phyloP scores from a whole-genome alignment of 2,113 vertebrate genomes.

The Telmatochromis sp. region DNA sequence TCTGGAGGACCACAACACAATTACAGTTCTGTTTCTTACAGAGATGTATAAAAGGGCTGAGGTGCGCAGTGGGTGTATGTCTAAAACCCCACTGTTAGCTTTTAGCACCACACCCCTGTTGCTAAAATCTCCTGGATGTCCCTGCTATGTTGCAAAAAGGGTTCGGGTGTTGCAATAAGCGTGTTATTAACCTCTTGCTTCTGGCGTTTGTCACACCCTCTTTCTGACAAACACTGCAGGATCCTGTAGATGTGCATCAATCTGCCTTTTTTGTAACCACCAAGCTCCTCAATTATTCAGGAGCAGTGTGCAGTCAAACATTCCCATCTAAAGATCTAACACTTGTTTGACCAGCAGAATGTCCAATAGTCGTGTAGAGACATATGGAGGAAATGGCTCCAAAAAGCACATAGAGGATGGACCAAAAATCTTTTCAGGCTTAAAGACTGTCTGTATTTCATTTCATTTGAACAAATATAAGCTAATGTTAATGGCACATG shows the following conservation, averaged over 20 bases:
- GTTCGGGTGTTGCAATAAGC: slow-evolving; percentile 43
- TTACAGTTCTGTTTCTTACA: slow-evolving; percentile 64
- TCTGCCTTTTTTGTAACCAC: slow-evolving; percentile 41
- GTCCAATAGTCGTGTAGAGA: slow-evolving; percentile 46
- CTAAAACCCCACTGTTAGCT: slow-evolving; percentile 51
- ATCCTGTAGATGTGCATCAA: slow-evolving; percentile 47
- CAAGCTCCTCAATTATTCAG: slow-evolving; percentile 68
- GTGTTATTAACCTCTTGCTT: slow-evolving; percentile 26
- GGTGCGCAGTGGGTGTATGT: background rate
- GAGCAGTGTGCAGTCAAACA: slow-evolving; percentile 59
- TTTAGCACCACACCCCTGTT: slow-evolving; percentile 68
- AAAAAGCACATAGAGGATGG: background rate
- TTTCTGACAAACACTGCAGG: slow-evolving; percentile 1
- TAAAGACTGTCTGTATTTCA: background rate
- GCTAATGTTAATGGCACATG: background rate
- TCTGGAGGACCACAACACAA: slow-evolving; percentile 52
- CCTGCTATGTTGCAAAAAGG: slow-evolving; percentile 69
- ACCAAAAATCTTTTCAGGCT: background rate
- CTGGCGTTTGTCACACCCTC: slow-evolving; percentile 44
- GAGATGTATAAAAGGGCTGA: slow-evolving; percentile 21
- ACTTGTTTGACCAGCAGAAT: slow-evolving; percentile 69
- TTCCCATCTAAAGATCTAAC: slow-evolving; percentile 64
- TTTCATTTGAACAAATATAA: background rate
- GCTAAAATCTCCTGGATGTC: slow-evolving; percentile 65
- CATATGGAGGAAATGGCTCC: slow-evolving; percentile 5